phyloP scores from a whole-genome alignment of 2,113 vertebrate genomes.

The Pseudopodoces humilis region DNA sequence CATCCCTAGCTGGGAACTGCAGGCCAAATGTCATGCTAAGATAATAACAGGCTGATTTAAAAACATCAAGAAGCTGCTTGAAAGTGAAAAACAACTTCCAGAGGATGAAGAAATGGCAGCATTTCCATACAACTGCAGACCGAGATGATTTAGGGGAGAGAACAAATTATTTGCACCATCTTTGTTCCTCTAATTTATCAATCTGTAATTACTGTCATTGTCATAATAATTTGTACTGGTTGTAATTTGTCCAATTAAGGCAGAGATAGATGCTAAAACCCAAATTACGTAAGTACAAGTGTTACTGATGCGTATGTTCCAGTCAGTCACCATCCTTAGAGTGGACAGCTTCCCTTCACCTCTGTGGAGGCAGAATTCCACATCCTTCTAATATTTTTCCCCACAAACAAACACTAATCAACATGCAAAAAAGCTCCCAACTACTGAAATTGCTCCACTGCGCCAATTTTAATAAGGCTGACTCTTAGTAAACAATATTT shows the following conservation, averaged over 20 bases:
- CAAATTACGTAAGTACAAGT: neutral
- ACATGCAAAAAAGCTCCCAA: neutral
- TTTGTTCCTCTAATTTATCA: conserved; percentile 45
- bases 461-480: neutral
- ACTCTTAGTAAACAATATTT: neutral
- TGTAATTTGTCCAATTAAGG: conserved; percentile 25
- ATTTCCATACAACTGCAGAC: neutral
- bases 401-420: neutral
- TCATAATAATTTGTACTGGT: conserved; percentile 8
- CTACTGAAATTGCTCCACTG: neutral
- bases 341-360: neutral
- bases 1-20: conserved; percentile 40
- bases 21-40: conserved; percentile 55
- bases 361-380: neutral
- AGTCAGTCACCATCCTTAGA: neutral
- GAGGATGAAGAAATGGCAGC: neutral
- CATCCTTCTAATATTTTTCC: neutral
- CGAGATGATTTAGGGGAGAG: neutral
- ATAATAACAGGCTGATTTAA: conserved; percentile 43
- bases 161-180: conserved; percentile 1
- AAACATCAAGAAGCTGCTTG: conserved; percentile 20
- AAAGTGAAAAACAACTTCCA: conserved; percentile 26
- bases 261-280: conserved; percentile 20
- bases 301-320: neutral
- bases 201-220: conserved; percentile 33